Evolutionary conservation across 2,797 vertebrate genomes (phyloP).

Genomic region (Sternarchorhynchus goeldii): DNA sequence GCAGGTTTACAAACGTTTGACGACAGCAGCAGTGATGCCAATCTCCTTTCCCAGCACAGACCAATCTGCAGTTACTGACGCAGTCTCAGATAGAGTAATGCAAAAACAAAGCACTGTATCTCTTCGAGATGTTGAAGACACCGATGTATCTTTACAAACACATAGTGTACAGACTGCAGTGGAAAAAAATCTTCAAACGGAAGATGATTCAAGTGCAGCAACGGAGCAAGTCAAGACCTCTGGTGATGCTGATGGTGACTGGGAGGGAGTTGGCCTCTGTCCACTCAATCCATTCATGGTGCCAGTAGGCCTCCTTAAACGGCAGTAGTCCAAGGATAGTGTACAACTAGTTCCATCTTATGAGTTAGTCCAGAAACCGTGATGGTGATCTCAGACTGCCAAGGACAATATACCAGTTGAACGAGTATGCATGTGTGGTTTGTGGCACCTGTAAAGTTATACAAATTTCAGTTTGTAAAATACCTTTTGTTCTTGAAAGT

Average conservation of each 20-base stretch:
- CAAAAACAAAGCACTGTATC: background rate
- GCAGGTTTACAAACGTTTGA: constrained; percentile 63
- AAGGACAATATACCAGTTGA: background rate
- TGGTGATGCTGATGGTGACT: background rate
- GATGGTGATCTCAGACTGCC: background rate
- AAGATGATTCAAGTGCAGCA: background rate
- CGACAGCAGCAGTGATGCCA: constrained; percentile 34
- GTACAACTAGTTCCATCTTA: background rate
- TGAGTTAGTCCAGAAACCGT: background rate
- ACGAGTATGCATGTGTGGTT: too few species aligned
- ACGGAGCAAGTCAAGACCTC: background rate
- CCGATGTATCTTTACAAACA: background rate
- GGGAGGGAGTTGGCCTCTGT: constrained; percentile 30
- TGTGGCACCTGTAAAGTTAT: too few species aligned
- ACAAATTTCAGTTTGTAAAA: too few species aligned
- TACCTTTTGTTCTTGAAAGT: too few species aligned
- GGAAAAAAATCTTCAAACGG: background rate
- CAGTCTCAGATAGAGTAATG: background rate
- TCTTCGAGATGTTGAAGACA: background rate
- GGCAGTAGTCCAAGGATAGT: background rate
- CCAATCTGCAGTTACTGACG: background rate
- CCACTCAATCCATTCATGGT: constrained; percentile 75
- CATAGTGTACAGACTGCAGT: background rate
- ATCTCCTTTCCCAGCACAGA: background rate
- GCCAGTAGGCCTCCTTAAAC: constrained; percentile 66